These are phyloP conservation scores for Hafferia zeledoni DNA, from an alignment of 2,797 vertebrate species.

Conservation along the genomic window DNA sequence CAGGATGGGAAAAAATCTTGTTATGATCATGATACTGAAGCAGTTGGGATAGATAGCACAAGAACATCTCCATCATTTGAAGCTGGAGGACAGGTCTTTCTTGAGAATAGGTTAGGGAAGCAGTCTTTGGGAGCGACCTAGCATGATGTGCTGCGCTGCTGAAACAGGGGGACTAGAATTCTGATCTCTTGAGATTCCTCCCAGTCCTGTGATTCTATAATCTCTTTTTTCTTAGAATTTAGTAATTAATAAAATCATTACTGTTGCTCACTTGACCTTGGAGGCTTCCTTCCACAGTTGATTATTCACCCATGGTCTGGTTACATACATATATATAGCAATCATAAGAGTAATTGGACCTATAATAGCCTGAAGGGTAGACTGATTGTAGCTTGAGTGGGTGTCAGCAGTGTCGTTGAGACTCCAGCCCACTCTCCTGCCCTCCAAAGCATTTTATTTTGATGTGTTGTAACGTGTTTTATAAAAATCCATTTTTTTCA, in stretches of 20 bases:
- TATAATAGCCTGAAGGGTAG: neutral
- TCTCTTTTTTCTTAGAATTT: neutral
- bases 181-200: neutral
- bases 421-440: neutral
- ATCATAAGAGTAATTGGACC: neutral
- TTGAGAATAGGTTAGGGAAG: neutral
- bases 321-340: neutral
- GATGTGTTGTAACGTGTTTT: neutral
- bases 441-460: neutral
- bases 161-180: neutral
- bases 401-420: neutral
- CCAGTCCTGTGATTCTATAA: neutral
- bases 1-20: neutral
- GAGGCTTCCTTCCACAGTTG: neutral
- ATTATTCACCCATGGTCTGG: neutral
- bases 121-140: neutral
- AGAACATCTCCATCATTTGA: neutral
- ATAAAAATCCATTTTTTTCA: neutral
- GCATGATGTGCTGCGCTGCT: neutral
- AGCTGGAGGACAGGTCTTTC: neutral
- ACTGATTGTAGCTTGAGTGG: neutral
- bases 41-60: neutral
- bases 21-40: neutral
- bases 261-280: neutral
- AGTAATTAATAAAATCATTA: neutral